Base-by-base conservation (phyloP, 2,888 invertebrate species). In the Diadromus collaris region DNA sequence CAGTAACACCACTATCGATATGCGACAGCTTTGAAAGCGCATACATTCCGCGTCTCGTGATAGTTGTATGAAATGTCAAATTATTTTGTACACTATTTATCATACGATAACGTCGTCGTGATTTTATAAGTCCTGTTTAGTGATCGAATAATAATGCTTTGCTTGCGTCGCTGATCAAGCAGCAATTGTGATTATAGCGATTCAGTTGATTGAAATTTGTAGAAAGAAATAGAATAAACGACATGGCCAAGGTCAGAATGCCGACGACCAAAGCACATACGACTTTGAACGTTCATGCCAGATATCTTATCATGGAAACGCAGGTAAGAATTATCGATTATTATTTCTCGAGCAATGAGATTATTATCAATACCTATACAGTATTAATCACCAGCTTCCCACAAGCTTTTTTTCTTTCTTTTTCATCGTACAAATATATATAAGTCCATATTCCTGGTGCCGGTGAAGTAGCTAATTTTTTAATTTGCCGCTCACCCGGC, bases 201-300 rank as follows among this genome's bases (percentile, higher is more conserved):
- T 78, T 78, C 70, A 65, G 51, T 70, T 65, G 29, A 65, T n/a
- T 38, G 38, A 21, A 34, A 72, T 56, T 41, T 41, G 46, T 46
- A 56, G 32, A 54, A 51, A 48, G 16, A 38, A 46, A 65, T 32
- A 54, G 9, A 78, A 44, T 46, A 67, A 73, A 61, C 27, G 27
- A 70, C 38, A 82, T 83, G 81, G 78, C 82, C 54, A 79, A 80
- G 75, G 82, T 82, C 64, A 64, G 73, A 76, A 73, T 77, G 73
- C 70, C 82, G 21, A 70, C 69, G 68, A 80, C 70, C 19, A 76
- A 73, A 69, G 61, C 72, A n/a, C 34, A 60, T n/a, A 27, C 80
- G 24, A 64, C 69, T 29, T 58, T 74, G 60, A 82, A 80, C 68
- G 65, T 76, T 38, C 78, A 82, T 44, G 74, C 76, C 48, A 77